Evolutionary conservation across 2,888 invertebrate species (phyloP), one percentile per base, ranked within the genome.

Genomic region (Agriopis marginaria): DNA sequence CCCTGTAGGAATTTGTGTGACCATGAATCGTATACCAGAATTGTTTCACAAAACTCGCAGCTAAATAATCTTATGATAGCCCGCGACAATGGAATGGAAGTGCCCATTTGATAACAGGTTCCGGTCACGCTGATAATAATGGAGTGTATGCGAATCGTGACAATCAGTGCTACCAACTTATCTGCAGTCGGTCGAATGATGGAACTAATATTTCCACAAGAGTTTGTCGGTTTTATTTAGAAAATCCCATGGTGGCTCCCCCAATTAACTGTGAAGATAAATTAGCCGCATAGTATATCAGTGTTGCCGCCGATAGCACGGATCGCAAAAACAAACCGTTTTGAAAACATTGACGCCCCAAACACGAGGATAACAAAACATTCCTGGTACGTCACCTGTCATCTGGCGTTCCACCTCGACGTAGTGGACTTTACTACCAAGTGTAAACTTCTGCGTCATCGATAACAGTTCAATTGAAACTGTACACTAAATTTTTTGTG

Each of bases 31-130:
- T 32, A 10, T 50, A 40, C 12, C 17, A 51, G 51, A 11, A 51
- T 3, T 12, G 47, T 39, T 59, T 23, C 12, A 53, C 40, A 61
- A 58, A 70, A 71, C 67, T 66, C 66, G 60, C 40, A 55, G 63
- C 17, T 51, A 66, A 63, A 53, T 7, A 40, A 14, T 63, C 56
- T 56, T 61, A 49, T 65, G 60, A 65, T 71, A 59, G 63, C 53
- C 50, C 60, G 68, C 67, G 74, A 71, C 66, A 76, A 75, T 78
- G 82, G 84, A 85, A 82, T 78, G 83, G 85, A 85, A 83, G 79
- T 77, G 75, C 66, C 66, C 67, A 56, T 68, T 70, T 60, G 86
- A 87, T 87, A 87, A 79, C 74, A 65, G 82, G 83, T 86, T 87
- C 87, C 87, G 81, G 87, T 83, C 74, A 70, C 44, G 68, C 49